A percentile compares a stretch with the other conserved stretches of the same genome.
phyloP scores from a whole-genome alignment of 2,113 vertebrate species.

The Tenrec ecaudatus region DNA sequence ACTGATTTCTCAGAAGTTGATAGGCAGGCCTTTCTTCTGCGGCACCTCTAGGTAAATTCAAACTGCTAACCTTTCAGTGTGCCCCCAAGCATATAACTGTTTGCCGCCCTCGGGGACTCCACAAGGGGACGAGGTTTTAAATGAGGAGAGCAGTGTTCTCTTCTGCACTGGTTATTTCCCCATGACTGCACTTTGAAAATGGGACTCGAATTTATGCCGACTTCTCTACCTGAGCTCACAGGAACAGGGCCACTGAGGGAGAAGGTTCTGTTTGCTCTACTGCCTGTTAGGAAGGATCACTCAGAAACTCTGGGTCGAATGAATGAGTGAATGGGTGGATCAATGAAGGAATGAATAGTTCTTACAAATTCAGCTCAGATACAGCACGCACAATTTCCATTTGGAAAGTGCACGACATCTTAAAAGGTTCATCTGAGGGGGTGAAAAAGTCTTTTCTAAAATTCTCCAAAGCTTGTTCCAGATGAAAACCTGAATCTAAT shows the following conservation, averaged over 20 bases:
- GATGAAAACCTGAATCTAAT: constrained; percentile 60
- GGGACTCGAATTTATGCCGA: not conserved
- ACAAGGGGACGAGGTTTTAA: not conserved
- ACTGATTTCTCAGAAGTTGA: not conserved
- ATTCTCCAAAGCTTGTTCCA: not conserved
- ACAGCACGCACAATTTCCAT: accelerated
- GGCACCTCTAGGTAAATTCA: not conserved
- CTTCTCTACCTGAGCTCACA: not conserved
- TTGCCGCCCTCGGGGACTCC: not conserved
- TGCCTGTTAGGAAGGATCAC: not conserved
- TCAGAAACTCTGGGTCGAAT: accelerated
- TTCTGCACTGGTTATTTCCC: not conserved
- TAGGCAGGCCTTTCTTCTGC: not conserved
- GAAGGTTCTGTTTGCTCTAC: not conserved
- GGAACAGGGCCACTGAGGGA: not conserved
- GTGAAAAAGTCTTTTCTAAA: constrained; percentile 15
- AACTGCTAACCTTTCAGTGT: not conserved
- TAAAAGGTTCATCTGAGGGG: not conserved
- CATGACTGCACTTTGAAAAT: not conserved
- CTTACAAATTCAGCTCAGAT: not conserved
- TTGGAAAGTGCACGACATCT: not conserved
- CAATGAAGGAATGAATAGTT: not conserved
- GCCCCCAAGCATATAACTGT: not conserved
- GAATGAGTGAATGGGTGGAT: not conserved
- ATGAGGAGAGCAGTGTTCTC: not conserved